Evolutionary conservation across 1,140 invertebrate genomes (phyloP), one percentile per base, ranked within the genome.

Genomic region (Physella acuta): DNA sequence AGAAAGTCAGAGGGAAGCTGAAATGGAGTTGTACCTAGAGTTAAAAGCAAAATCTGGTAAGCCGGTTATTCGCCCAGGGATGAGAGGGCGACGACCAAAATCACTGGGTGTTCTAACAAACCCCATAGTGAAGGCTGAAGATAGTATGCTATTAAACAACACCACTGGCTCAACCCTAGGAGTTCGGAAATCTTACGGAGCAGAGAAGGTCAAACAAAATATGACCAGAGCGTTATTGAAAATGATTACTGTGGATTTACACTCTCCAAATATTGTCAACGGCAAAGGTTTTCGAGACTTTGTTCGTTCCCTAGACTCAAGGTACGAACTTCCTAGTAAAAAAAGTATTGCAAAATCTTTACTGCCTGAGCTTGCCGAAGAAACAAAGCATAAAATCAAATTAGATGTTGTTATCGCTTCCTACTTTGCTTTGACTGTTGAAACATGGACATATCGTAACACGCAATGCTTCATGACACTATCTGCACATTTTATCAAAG

Each of bases 401-500:
- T 39, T 67, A 17, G 64, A 67, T 37, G 64, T 67, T 16, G 52
- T 67, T 16, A 67, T 67, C 37, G 64, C 64, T 3, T 67, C 64
- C 14, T 68, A 59, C 39, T 59, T 68, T 55, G 66, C 66, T 24
- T n/a, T 68, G 36, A 59, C 66, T 30, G 55, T 68, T 1, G 66
- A 68, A 20, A 30, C 36, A 14, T 68, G 66, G 66, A 30, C 17
- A 16, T 68, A 68, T 39, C n/a, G 56, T 28, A 37, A 60, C 2
- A 20, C 55, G 17, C 66, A 68, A 33, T 17, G 1, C n/a, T 68
- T 44, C 28, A 59, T 68, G 34, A 68, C 66, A 4, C 11, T 68
- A 31, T 14, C 55, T 39, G 66, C 55, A 20, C 66, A 68, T 39
- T 68, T 68, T 28, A 60, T 68, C 53, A 68, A 68, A 28, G 66